phyloP scores from a whole-genome alignment of 2,797 vertebrate species.

The Schizothorax lantsangensis region DNA sequence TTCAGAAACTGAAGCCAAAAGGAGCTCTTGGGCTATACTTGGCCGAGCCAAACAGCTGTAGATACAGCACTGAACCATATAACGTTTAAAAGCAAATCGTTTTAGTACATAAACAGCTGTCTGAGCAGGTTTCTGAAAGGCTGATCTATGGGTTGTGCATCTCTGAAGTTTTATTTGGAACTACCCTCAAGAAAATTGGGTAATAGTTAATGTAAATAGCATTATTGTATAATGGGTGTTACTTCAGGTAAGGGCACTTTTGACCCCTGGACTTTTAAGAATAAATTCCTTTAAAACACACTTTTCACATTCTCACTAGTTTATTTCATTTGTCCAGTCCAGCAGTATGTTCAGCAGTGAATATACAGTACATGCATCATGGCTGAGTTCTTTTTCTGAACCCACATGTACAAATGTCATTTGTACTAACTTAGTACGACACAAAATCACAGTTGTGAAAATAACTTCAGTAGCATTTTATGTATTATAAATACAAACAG shows the following conservation, averaged over 20 bases:
- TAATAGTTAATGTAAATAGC: background rate
- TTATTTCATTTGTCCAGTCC: background rate
- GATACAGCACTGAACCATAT: background rate
- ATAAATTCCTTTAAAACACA: background rate
- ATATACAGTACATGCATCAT: background rate
- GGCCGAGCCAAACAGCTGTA: constrained; percentile 6
- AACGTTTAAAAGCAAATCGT: background rate
- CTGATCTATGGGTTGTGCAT: background rate
- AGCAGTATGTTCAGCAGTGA: background rate
- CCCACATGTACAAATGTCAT: background rate
- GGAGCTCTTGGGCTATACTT: background rate
- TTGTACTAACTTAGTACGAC: background rate
- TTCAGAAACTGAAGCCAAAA: constrained; percentile 16
- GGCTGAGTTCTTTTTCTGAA: background rate
- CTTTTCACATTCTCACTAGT: background rate
- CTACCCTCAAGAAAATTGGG: background rate
- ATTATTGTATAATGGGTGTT: background rate
- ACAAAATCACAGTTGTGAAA: background rate
- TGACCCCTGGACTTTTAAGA: background rate
- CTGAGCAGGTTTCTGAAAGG: background rate
- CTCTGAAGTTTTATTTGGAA: background rate
- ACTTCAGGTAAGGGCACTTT: background rate
- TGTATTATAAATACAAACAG: background rate
- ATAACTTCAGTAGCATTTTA: background rate
- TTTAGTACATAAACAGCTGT: constrained; percentile 4